A percentile compares a stretch with the other conserved stretches of the same genome.
phyloP scores from a whole-genome alignment of 2,888 invertebrate species.

The Hydraecia micacea region DNA sequence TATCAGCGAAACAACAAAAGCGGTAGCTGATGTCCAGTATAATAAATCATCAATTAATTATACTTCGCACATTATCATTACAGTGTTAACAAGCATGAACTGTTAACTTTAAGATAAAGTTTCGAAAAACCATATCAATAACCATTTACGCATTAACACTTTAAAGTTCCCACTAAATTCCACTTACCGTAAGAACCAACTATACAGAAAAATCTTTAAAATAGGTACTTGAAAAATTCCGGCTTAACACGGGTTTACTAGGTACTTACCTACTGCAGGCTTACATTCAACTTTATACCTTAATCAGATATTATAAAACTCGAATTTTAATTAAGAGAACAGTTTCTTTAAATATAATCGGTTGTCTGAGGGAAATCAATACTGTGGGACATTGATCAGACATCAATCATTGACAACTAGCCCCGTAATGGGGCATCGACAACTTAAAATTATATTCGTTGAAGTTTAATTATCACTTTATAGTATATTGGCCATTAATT shows the following conservation, averaged over 20 bases:
- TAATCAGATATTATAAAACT: constrained; percentile 21
- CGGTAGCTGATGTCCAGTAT: constrained; percentile 22
- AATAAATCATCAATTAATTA: constrained; percentile 55
- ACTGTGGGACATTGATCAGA: constrained; percentile 55
- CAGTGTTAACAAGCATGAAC: constrained; percentile 50
- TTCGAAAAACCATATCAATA: constrained; percentile 54
- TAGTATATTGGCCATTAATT: constrained; percentile 51
- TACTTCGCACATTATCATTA: constrained; percentile 45
- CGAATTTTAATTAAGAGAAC: constrained; percentile 17
- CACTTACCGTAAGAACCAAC: constrained; percentile 53
- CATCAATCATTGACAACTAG: constrained; percentile 67
- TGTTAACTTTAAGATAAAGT: constrained; percentile 42
- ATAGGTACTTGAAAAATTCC: constrained; percentile 55
- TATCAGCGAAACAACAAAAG: constrained; percentile 31
- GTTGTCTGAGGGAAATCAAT: constrained; percentile 54
- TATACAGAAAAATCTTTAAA: constrained; percentile 52
- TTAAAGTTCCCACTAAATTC: constrained; percentile 54
- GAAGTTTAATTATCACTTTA: constrained; percentile 62
- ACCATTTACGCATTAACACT: constrained; percentile 62
- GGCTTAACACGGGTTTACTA: constrained; percentile 27
- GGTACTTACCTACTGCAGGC: background rate
- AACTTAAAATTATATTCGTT: constrained; percentile 64
- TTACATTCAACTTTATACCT: constrained; percentile 24
- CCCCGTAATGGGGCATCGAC: constrained; percentile 63
- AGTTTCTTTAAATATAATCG: constrained; percentile 48